Conservation (phyloP, 2,113 vertebrate genomes). For the Chlorodrepanis virens region DNA sequence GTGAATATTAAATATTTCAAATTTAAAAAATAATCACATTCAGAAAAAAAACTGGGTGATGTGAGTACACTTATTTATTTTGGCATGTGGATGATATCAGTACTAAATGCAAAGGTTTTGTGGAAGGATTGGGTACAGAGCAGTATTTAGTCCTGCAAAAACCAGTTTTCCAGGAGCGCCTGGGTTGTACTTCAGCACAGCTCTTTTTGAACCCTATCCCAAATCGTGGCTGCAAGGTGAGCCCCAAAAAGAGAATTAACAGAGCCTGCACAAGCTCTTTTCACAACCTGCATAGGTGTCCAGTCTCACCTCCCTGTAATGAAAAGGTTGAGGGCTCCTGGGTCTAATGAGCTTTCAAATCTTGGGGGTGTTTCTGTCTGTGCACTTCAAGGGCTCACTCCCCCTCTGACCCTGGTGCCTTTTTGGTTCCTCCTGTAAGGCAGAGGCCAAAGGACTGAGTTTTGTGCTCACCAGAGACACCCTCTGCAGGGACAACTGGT, state of each 20-base stretch:
- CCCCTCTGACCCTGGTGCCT: slow-evolving; percentile 26
- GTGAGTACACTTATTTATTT: neutral
- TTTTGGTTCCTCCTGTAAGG: slow-evolving; percentile 18
- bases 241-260: neutral
- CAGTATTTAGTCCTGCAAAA: neutral
- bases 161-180: neutral
- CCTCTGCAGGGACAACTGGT: neutral
- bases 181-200: neutral
- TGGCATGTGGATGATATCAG: neutral
- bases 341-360: slow-evolving; percentile 49
- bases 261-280: neutral
- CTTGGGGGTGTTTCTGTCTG: slow-evolving; percentile 25
- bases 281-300: slow-evolving; percentile 16
- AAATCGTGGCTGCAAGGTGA: neutral
- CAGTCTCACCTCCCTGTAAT: neutral
- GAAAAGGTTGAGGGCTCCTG: slow-evolving; percentile 36
- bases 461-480: neutral
- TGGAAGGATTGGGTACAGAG: neutral
- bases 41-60: neutral
- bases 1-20: neutral
- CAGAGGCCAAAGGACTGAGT: neutral
- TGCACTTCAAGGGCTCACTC: neutral
- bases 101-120: neutral
- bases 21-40: neutral
- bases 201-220: neutral